Evolutionary conservation across 2,113 vertebrate species (phyloP), one percentile per base, ranked within the genome.

Genomic region (Capreolus pygargus): DNA sequence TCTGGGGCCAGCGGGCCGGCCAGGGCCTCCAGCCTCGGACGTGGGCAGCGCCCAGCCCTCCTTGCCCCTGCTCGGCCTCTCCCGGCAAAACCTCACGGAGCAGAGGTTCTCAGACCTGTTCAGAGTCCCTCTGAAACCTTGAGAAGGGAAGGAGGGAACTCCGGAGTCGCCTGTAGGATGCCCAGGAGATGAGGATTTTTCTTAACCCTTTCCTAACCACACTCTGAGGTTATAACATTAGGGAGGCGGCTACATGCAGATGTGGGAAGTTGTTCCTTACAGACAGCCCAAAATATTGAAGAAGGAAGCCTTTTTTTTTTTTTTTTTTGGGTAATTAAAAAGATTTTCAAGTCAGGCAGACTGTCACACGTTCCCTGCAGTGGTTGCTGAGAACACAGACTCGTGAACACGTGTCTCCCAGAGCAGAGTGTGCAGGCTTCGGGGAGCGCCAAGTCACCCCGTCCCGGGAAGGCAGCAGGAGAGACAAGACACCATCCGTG

Each of bases 71-170:
- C 83, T 58, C 23, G 1, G 45, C 10, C 11, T 81, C 79, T 90
- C 78, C 25, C 19, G 54, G 79, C 81, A 52, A 79, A 92, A 61
- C 78, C 36, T 89, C 89, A 47, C 55, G 8, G 52, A 76, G 33
- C 86, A 83, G 67, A 55, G 50, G 9, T 95, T 86, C 70, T 43
- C 50, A 85, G 64, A 88, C 9, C 14, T 33, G 83, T 64, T 91
- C 33, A 30, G 16, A 5, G 43, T 64, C 43, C 64, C 64, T 61
- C 74, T 76, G 45, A 88, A 57, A 33, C 11, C 67, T 92, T 76
- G 6, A 14, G 67, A 58, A 47, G 25, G 57, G 60, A 64, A 25
- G 76, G 7, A 67, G 28, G 36, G 76, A 52, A 39, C 10, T 17
- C 12, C 1, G 16, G 30, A 55, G n/a, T 30, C 15, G 3, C 17